A percentile compares a stretch with the other conserved stretches of the same genome.
These are phyloP conservation scores for Cygnus olor DNA, from an alignment of 2,797 vertebrate genomes.

Conservation along the genomic window DNA sequence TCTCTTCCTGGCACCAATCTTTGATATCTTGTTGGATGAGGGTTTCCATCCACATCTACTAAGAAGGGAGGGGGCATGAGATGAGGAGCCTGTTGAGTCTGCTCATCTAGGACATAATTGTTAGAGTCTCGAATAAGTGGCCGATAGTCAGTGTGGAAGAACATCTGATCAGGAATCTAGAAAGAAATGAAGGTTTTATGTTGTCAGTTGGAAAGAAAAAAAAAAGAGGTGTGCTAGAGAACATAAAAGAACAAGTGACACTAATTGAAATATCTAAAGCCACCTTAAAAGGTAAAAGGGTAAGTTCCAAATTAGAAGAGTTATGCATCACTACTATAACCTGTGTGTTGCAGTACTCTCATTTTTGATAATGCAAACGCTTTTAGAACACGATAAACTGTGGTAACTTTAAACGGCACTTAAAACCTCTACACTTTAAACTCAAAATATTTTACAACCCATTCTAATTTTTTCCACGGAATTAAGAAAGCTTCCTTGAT, in stretches of 20 bases:
- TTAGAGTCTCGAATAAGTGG: slow-evolving; percentile 93
- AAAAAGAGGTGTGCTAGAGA: background rate
- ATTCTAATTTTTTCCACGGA: background rate
- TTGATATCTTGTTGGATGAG: slow-evolving; percentile 92
- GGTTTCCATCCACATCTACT: slow-evolving; percentile 97
- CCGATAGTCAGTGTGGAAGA: slow-evolving; percentile 98
- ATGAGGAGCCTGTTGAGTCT: slow-evolving; percentile 97
- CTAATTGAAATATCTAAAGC: background rate
- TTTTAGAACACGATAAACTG: background rate
- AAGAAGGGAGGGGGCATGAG: slow-evolving; percentile 99
- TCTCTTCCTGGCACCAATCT: slow-evolving; percentile 95
- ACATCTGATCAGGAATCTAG: slow-evolving; percentile 98
- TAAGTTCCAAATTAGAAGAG: background rate
- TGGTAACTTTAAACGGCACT: background rate
- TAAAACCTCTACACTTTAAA: background rate
- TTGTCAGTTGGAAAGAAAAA: background rate
- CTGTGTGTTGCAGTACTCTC: background rate
- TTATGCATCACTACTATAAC: background rate
- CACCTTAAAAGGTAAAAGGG: background rate
- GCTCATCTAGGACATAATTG: slow-evolving; percentile 95
- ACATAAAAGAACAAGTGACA: background rate
- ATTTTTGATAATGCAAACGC: background rate
- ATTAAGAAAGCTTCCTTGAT: background rate
- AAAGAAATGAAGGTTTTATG: background rate
- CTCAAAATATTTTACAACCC: background rate